phyloP scores from a whole-genome alignment of 2,797 vertebrate genomes.

The Cryptoblepharus egeriae region DNA sequence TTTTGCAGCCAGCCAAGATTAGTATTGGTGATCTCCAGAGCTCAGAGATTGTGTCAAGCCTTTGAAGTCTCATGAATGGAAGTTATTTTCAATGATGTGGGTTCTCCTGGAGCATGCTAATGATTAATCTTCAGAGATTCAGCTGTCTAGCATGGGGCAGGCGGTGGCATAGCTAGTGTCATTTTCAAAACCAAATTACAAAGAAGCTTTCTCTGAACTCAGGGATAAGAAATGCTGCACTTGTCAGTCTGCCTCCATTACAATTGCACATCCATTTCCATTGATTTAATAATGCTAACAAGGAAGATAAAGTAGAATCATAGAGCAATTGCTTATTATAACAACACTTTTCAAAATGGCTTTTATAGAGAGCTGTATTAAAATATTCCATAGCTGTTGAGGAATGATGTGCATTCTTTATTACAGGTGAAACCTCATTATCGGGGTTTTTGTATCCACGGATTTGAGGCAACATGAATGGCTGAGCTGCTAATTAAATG shows the following conservation, averaged over 20 bases:
- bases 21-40: neutral
- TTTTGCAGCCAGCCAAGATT: neutral
- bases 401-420: neutral
- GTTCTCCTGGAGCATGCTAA: neutral
- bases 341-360: neutral
- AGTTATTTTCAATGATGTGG: neutral
- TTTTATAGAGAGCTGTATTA: neutral
- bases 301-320: neutral
- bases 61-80: neutral
- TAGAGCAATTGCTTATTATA: neutral
- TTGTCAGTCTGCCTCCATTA: conserved; percentile 18
- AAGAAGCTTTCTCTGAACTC: conserved; percentile 29
- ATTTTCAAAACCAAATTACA: neutral
- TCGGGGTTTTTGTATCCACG: no score
- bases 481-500: no score
- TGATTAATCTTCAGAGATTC: conserved; percentile 8
- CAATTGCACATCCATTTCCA: conserved; percentile 25
- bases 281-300: conserved; percentile 31
- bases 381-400: neutral
- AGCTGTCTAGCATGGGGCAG: neutral
- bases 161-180: neutral
- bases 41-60: neutral
- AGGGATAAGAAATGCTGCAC: conserved; percentile 25
- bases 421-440: no score
- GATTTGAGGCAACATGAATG: no score